Evolutionary conservation across 2,797 vertebrate genomes (phyloP).

Genomic region (Okamejei kenojei): DNA sequence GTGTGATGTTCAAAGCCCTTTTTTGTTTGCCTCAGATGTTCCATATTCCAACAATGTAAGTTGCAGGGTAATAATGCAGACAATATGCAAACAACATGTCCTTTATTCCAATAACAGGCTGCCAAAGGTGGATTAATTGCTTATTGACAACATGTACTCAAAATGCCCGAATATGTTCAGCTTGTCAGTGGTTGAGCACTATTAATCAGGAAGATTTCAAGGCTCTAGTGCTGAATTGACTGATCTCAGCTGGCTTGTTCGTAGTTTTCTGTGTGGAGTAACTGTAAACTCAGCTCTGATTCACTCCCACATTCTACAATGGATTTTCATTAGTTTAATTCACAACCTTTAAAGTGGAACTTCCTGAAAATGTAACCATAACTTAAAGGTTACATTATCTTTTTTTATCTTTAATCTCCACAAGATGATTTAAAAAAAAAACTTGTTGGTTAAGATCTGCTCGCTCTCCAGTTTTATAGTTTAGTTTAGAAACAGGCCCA

Average conservation of each 20-base stretch:
- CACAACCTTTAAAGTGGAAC: not conserved
- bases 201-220: not conserved
- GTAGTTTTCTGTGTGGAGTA: not conserved
- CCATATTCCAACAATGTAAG: constrained; percentile 8
- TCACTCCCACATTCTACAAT: not conserved
- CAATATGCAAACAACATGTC: not conserved
- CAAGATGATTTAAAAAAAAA: not conserved
- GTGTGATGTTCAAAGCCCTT: not conserved
- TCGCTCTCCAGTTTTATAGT: not conserved
- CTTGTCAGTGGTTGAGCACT: not conserved
- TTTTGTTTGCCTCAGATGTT: not conserved
- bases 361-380: not conserved
- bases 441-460: not conserved
- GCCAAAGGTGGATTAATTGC: not conserved
- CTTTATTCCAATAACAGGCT: constrained; percentile 8
- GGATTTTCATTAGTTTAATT: not conserved
- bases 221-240: not conserved
- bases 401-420: not conserved
- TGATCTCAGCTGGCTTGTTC: not conserved
- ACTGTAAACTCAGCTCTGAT: not conserved
- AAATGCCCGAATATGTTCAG: not conserved
- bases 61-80: not conserved
- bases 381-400: not conserved
- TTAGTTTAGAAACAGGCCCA: too few relatives aligned
- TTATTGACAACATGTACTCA: not conserved